phyloP scores from a whole-genome alignment of 2,113 vertebrate genomes.

The Petromus typicus region DNA sequence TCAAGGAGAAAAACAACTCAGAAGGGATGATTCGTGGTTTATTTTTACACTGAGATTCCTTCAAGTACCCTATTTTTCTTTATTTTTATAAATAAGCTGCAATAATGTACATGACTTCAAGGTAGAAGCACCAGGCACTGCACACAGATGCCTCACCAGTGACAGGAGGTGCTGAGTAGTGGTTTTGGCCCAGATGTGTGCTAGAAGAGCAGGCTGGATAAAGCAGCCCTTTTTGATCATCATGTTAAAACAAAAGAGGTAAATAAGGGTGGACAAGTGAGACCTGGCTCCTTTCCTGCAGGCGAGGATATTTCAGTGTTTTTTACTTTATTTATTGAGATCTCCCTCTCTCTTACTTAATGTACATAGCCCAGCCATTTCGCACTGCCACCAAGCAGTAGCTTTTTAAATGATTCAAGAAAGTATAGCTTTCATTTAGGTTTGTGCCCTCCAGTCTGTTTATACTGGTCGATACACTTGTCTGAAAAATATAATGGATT shows the following conservation, averaged over 20 bases:
- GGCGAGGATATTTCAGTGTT: conserved; percentile 68
- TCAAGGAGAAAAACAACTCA: conserved; percentile 15
- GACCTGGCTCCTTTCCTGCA: conserved; percentile 13
- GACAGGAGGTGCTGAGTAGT: conserved; percentile 44
- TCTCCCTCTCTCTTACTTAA: conserved; percentile 82
- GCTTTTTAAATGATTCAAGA: conserved; percentile 94
- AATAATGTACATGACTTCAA: conserved; percentile 68
- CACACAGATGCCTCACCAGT: conserved; percentile 54
- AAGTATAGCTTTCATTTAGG: conserved; percentile 95
- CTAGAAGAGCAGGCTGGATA: conserved; percentile 67
- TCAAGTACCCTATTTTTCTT: conserved; percentile 62
- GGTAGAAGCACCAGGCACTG: conserved; percentile 59
- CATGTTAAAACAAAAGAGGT: conserved; percentile 67
- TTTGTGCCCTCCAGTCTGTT: conserved; percentile 97
- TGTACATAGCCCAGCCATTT: conserved; percentile 86
- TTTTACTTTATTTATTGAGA: conserved; percentile 88
- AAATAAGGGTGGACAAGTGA: conserved; percentile 56
- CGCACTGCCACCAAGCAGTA: conserved; percentile 88
- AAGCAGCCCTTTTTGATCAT: conserved; percentile 74
- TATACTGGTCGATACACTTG: conserved; percentile 98
- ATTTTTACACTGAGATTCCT: conserved; percentile 47
- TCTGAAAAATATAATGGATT: conserved; percentile 98
- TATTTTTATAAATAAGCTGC: conserved; percentile 75
- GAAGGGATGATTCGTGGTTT: conserved; percentile 56
- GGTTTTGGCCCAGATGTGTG: conserved; percentile 63